Conservation (phyloP, 2,797 vertebrate species). For the Syndactyla subalaris region DNA sequence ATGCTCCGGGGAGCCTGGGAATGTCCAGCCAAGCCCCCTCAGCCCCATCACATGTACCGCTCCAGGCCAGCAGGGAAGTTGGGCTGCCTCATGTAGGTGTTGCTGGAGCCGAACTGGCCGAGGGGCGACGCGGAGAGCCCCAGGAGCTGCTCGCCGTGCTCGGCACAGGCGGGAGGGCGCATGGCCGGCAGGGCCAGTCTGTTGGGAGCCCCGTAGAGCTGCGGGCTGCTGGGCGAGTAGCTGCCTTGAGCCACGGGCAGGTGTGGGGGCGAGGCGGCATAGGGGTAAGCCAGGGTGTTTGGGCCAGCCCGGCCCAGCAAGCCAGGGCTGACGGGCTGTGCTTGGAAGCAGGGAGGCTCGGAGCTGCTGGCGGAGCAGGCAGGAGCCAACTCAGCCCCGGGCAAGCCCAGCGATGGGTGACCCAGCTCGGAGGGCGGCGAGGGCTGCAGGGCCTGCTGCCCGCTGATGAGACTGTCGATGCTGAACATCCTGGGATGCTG, state of each 20-base stretch:
- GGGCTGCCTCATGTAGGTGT: constrained; percentile 87
- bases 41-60: constrained; percentile 85
- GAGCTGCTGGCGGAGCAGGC: constrained; percentile 78
- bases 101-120: constrained; percentile 75
- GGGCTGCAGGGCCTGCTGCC: constrained; percentile 83
- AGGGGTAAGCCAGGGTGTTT: constrained; percentile 80
- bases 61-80: constrained; percentile 88
- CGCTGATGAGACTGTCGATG: constrained; percentile 91
- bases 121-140: constrained; percentile 72
- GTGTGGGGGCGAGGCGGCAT: constrained; percentile 83
- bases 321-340: constrained; percentile 54
- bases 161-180: constrained; percentile 81
- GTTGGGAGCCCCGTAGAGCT: constrained; percentile 84
- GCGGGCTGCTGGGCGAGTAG: constrained; percentile 84
- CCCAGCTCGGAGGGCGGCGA: constrained; percentile 76
- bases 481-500: constrained; percentile 87
- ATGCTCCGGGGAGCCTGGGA: neutral
- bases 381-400: constrained; percentile 78
- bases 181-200: constrained; percentile 82
- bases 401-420: constrained; percentile 77
- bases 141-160: constrained; percentile 88
- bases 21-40: neutral
- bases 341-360: constrained; percentile 85
- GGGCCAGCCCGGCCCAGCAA: constrained; percentile 64
- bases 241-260: constrained; percentile 80